Evolutionary conservation across 2,797 vertebrate genomes (phyloP), one percentile per base, ranked within the genome.

Genomic region (Propithecus deckenii): DNA sequence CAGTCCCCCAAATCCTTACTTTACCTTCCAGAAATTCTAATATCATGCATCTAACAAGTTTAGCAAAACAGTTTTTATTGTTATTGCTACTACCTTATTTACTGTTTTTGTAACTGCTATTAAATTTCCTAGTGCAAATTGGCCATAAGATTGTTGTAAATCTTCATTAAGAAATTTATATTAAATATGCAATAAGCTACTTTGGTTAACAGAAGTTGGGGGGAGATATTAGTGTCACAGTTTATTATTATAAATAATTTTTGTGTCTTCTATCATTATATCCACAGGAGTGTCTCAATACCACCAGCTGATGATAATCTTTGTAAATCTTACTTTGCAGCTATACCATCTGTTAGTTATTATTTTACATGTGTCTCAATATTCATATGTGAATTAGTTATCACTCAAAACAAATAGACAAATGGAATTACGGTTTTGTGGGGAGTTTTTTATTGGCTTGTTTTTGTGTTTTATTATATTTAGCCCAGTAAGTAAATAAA

Each of bases 261-360:
- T 96, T 98, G 69, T 95, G 96, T 98, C 95, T 98, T 94, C 97
- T 95, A 97, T 98, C 97, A 97, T 28, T 97, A 80, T 97, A 98
- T 98, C 97, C 97, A 97, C 94, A 97, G 97, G 97, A 98, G 95
- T 96, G 96, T 93, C 95, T 95, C 93, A 97, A 94, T 83, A 97
- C 79, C 95, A 97, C 87, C 98, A 98, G 95, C 96, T 97, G 96
- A 97, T 94, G 95, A 96, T 98, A 98, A 98, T 98, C 98, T 98
- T 98, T 96, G 97, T 97, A 98, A 98, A 98, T 98, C 97, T 97
- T 98, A 96, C 96, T 98, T 98, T 97, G 98, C 96, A 98, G 97
- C 95, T 94, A 94, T 89, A 92, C 98, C 98, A 98, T 98, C 98
- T 98, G 98, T 98, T 98, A 98, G 94, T 98, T 85, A 98, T 94